Evolutionary conservation across 2,113 vertebrate genomes (phyloP).

Genomic region (Andinoacara biseriatus): DNA sequence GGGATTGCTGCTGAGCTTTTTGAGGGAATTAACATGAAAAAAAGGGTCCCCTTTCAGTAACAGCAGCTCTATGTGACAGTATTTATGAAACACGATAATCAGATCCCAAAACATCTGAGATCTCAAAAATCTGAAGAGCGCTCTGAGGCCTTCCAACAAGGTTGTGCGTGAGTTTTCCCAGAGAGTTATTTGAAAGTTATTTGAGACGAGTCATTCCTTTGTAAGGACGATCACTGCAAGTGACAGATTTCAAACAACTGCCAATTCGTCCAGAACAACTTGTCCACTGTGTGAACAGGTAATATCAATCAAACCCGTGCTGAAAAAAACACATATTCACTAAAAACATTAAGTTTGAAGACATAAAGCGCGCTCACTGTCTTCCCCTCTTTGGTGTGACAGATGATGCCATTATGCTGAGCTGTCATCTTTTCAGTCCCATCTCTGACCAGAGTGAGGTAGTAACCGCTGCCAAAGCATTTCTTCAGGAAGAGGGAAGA

Average conservation of each 20-base stretch:
- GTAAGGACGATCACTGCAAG: neutral
- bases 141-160: neutral
- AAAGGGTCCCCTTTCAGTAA: neutral
- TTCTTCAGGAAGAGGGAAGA: constrained; percentile 97
- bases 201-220: neutral
- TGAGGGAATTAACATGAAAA: constrained; percentile 17
- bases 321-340: too few relatives aligned
- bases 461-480: constrained; percentile 93
- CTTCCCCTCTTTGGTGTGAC: constrained; percentile 57
- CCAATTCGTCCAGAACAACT: too few relatives aligned
- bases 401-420: constrained; percentile 76
- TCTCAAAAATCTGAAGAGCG: neutral
- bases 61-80: neutral
- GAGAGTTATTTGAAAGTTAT: neutral
- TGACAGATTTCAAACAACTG: neutral
- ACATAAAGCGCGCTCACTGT: neutral
- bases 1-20: neutral
- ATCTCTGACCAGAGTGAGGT: constrained; percentile 89
- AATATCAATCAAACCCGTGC: neutral
- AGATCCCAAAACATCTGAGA: neutral
- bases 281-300: rapidly evolving
- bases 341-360: neutral
- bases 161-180: neutral
- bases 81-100: neutral
- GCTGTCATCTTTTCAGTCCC: constrained; percentile 77